phyloP scores from a whole-genome alignment of 2,113 vertebrate species.

The Ascaphus truei region DNA sequence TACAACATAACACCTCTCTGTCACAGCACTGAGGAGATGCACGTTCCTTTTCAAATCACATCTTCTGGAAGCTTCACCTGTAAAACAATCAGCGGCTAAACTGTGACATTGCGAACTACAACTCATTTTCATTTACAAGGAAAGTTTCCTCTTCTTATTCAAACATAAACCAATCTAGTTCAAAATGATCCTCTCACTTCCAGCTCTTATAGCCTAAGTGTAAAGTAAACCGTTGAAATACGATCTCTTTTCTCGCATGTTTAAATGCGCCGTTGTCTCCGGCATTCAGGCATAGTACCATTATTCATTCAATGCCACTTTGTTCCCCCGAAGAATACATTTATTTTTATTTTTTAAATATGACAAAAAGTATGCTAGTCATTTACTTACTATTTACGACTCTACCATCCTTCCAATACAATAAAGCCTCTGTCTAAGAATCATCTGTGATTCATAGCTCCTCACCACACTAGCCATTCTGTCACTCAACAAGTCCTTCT shows the following conservation, averaged over 20 bases:
- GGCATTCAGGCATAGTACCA: constrained; percentile 2
- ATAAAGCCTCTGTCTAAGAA: background rate
- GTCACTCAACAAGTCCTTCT: too few relatives aligned
- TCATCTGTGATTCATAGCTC: background rate
- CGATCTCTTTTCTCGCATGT: background rate
- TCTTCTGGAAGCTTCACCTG: background rate
- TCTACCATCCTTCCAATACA: constrained; percentile 1
- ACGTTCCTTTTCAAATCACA: background rate
- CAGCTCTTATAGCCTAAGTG: background rate
- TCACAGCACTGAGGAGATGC: too few relatives aligned
- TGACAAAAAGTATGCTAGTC: constrained; percentile 1
- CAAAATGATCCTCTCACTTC: background rate
- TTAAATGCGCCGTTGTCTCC: background rate
- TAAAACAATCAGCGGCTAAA: constrained; percentile 6
- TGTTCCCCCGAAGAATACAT: background rate
- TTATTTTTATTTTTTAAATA: background rate
- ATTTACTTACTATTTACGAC: background rate
- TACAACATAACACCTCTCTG: background rate
- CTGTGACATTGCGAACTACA: background rate
- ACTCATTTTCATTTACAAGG: constrained; percentile 8
- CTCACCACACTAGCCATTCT: background rate
- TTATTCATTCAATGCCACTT: constrained; percentile 15
- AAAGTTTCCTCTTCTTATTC: background rate
- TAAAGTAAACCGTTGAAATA: constrained; percentile 11
- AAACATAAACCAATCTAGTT: background rate